Evolutionary conservation across 1,140 invertebrate genomes (phyloP).

Genomic region (Rhizoglyphus robini): DNA sequence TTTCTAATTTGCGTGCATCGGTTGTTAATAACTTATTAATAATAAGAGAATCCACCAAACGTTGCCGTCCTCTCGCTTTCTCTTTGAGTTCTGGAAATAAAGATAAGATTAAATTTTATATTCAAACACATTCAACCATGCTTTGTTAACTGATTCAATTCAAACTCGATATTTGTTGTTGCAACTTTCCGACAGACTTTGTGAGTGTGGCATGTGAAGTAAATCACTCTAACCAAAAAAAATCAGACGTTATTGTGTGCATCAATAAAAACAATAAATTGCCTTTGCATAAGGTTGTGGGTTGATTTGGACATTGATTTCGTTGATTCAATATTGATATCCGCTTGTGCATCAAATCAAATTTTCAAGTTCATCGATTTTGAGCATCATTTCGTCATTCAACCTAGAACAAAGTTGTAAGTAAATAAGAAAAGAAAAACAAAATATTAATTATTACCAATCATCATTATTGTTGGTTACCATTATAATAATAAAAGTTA

Average conservation of each 20-base stretch:
- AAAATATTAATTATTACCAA: no score
- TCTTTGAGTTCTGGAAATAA: conserved; percentile 31
- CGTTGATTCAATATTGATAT: conserved; percentile 19
- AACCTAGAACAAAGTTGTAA: neutral
- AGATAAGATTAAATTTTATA: neutral
- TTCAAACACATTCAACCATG: neutral
- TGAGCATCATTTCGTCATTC: neutral
- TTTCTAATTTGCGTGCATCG: conserved; percentile 34
- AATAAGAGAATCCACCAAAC: conserved; percentile 34
- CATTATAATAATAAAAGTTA: no score
- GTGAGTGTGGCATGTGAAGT: neutral
- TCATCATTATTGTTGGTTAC: no score
- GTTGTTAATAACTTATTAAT: no score
- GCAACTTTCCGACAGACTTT: neutral
- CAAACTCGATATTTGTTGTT: neutral
- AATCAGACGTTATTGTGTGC: neutral
- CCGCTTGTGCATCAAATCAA: conserved; percentile 18
- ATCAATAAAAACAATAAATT: neutral
- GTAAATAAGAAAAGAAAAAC: no score
- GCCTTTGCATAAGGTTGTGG: neutral
- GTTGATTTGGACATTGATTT: conserved; percentile 17
- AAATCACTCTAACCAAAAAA: conserved; percentile 12
- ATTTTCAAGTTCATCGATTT: conserved; percentile 16
- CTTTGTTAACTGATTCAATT: neutral
- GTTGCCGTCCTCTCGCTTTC: conserved; percentile 34